A percentile compares a stretch with the other conserved stretches of the same genome.
phyloP scores from a whole-genome alignment of 1,140 invertebrate species.

The Pogonognathellus flavescens region DNA sequence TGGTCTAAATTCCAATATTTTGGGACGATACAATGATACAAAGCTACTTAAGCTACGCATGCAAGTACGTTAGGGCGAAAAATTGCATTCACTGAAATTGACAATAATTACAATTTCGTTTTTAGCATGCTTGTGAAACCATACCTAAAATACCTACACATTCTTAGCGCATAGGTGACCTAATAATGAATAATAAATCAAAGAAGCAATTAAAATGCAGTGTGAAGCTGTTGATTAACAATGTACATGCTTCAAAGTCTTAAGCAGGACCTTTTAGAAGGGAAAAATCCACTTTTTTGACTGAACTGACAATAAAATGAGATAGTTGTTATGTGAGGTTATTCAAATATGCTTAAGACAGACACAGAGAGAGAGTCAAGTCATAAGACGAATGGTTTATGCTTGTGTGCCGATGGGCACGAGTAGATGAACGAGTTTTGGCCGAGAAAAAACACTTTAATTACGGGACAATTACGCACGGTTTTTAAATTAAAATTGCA shows the following conservation, averaged over 20 bases:
- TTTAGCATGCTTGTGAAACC: too few species aligned
- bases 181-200: slow-evolving; percentile 10
- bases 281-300: not conserved
- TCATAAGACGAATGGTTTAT: too few species aligned
- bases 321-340: not conserved
- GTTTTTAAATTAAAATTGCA: slow-evolving; percentile 27
- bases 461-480: slow-evolving; percentile 42
- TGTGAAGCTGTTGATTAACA: not conserved
- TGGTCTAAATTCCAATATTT: too few species aligned
- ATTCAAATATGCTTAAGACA: too few species aligned
- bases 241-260: not conserved
- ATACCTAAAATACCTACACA: too few species aligned
- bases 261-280: not conserved
- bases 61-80: too few species aligned
- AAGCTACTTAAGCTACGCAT: too few species aligned
- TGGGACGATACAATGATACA: too few species aligned
- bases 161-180: not conserved
- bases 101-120: too few species aligned
- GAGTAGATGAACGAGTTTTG: slow-evolving; percentile 17
- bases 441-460: not conserved
- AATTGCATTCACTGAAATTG: too few species aligned
- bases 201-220: slow-evolving; percentile 9
- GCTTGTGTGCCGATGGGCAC: not conserved
- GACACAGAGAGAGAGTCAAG: too few species aligned
- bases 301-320: not conserved